Base-by-base conservation (phyloP, 2,113 vertebrate species). In the Piliocolobus tephrosceles region DNA sequence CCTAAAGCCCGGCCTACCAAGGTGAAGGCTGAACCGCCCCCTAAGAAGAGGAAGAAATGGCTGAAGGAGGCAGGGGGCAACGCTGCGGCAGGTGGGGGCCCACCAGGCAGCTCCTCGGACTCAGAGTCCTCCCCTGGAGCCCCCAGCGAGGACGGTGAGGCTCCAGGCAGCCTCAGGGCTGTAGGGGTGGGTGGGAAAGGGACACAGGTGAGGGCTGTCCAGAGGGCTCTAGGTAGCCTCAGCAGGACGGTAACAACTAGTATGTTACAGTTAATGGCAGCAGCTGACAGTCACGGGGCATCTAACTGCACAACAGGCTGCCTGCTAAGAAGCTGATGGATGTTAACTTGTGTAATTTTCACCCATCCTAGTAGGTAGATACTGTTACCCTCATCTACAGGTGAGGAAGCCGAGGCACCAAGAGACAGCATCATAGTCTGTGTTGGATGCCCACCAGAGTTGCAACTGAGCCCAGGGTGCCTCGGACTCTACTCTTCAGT, bases 41-140 rank as follows among this genome's bases (percentile, higher is more conserved):
- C 99, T 1, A 99, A 99, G 98, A 99, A 99, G 98, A 99, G 99
- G 95, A 99, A 99, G 98, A 99, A 99, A 98, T 99, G 99, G 99
- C 98, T 99, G 82, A 99, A 99, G 87, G 99, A 99, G 89, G 99
- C 98, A 0, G 99, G 94, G 0, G 98, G 99, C 12, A 99, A 98
- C 0, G 80, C 98, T 0, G 88, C 96, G 0, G 90, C 92, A 0
- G 79, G 91, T 0, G 97, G 94, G 16, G 96, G 85, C 1, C 80
- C 97, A 0, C 76, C 92, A 0, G 97, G 97, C 95, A 98, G 97
- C 92, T 99, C 99, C 7, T 99, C 99, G 0, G 99, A 99, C 88
- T 99, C 99, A 0, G 99, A 99, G 82, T 99, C 99, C 1, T 99
- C 99, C 0, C 99, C 99, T 0, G 99, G 99, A 64, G 99, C 98